Percentiles rank a stretch among this genome's conserved stretches.
Conservation (phyloP, 2,797 vertebrate species). For the Thalassophryne amazonica region DNA sequence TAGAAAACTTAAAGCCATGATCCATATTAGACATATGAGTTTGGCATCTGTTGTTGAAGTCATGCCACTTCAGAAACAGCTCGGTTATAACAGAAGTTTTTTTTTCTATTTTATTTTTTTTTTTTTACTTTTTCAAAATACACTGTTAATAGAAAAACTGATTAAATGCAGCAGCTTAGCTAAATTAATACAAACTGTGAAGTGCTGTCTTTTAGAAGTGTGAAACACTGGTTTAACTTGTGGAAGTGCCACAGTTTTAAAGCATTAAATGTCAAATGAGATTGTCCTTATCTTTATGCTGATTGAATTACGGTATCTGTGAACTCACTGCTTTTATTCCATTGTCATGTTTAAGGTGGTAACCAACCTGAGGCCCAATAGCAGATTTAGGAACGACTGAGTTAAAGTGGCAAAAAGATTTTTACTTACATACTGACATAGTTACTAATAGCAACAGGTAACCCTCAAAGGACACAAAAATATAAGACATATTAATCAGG, state of each 20-base stretch:
- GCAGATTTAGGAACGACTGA: too few species aligned
- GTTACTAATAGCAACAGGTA: too few species aligned
- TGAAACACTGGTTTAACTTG: background rate
- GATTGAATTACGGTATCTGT: too few species aligned
- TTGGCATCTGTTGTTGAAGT: constrained; percentile 22
- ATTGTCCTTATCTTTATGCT: too few species aligned
- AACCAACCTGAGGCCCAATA: too few species aligned
- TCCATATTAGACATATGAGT: background rate
- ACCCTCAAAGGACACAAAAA: too few species aligned
- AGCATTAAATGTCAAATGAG: background rate
- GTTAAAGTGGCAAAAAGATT: too few species aligned
- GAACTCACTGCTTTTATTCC: too few species aligned
- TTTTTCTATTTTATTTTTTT: background rate
- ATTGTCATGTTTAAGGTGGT: too few species aligned
- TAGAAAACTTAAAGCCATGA: background rate
- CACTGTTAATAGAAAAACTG: background rate
- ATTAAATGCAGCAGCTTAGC: background rate
- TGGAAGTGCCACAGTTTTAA: background rate
- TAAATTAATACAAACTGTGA: background rate
- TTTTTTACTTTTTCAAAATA: background rate
- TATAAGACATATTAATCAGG: too few species aligned
- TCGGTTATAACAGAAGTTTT: constrained; percentile 12
- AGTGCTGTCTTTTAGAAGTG: background rate
- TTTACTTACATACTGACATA: too few species aligned
- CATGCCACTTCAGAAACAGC: background rate